A percentile compares a stretch with the other conserved stretches of the same genome.
Evolutionary conservation across 2,888 invertebrate genomes (phyloP).

Genomic region (Ennomos quercinarius): DNA sequence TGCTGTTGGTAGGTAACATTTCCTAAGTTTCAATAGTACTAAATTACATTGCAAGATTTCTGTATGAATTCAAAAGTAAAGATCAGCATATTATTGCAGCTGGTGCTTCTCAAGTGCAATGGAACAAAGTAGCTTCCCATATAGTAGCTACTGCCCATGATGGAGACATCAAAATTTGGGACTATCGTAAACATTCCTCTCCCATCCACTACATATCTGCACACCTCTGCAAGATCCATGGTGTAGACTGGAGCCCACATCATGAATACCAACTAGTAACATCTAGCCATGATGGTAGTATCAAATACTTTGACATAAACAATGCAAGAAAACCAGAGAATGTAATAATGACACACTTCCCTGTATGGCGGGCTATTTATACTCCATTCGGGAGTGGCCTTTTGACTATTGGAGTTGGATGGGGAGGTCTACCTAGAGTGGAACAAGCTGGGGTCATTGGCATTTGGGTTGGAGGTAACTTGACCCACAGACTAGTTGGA

Average conservation of each 20-base stretch:
- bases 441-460: constrained; percentile 89
- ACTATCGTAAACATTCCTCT: constrained; percentile 93
- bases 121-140: constrained; percentile 94
- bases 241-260: constrained; percentile 96
- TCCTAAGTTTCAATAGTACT: too few species aligned
- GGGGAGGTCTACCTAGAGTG: constrained; percentile 90
- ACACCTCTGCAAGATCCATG: constrained; percentile 95
- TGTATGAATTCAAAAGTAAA: too few species aligned
- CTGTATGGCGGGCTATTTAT: constrained; percentile 97
- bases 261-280: constrained; percentile 94
- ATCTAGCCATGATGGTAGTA: constrained; percentile 97
- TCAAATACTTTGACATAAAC: constrained; percentile 96
- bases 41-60: too few species aligned
- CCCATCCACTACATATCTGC: constrained; percentile 97
- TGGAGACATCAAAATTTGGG: constrained; percentile 98
- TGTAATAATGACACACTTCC: constrained; percentile 92
- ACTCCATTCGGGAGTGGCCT: constrained; percentile 97
- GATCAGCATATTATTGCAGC: constrained; percentile 75
- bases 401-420: constrained; percentile 96
- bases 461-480: constrained; percentile 85
- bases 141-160: constrained; percentile 97
- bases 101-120: constrained; percentile 97
- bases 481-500: constrained; percentile 96
- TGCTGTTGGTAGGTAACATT: constrained; percentile 89
- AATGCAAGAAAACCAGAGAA: constrained; percentile 94